Evolutionary conservation across 2,113 vertebrate species (phyloP).

Genomic region (Phocoena phocoena): DNA sequence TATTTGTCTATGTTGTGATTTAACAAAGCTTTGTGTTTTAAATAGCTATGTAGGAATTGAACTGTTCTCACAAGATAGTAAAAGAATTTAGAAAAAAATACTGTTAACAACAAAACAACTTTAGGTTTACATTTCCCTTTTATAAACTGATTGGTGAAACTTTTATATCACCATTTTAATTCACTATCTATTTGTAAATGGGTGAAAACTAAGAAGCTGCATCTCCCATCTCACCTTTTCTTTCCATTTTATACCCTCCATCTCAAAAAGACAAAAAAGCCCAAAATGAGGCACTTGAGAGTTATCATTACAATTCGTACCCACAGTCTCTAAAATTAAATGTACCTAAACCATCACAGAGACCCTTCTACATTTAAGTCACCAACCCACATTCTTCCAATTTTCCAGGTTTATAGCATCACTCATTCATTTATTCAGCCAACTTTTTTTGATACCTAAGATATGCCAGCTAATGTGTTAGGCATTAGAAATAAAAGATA

Average conservation of each 20-base stretch:
- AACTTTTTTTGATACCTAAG: neutral
- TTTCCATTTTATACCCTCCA: neutral
- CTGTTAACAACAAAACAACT: neutral
- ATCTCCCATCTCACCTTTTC: neutral
- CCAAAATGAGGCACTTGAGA: neutral
- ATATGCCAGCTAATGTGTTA: neutral
- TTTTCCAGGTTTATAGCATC: neutral
- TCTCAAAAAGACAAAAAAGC: neutral
- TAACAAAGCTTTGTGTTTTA: neutral
- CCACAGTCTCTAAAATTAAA: neutral
- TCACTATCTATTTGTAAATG: neutral
- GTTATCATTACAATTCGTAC: neutral
- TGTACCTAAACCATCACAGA: neutral
- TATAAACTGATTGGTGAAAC: neutral
- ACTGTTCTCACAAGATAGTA: neutral
- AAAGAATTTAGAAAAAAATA: neutral
- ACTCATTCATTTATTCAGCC: neutral
- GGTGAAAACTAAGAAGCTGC: neutral
- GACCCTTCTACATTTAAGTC: neutral
- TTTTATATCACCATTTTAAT: neutral
- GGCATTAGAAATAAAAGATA: conserved; percentile 2
- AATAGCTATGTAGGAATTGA: neutral
- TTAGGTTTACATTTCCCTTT: neutral
- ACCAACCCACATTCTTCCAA: neutral
- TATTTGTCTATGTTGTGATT: neutral